A percentile compares a stretch with the other conserved stretches of the same genome.
Conservation (phyloP, 2,888 invertebrate species). For the Drosophila colorata region DNA sequence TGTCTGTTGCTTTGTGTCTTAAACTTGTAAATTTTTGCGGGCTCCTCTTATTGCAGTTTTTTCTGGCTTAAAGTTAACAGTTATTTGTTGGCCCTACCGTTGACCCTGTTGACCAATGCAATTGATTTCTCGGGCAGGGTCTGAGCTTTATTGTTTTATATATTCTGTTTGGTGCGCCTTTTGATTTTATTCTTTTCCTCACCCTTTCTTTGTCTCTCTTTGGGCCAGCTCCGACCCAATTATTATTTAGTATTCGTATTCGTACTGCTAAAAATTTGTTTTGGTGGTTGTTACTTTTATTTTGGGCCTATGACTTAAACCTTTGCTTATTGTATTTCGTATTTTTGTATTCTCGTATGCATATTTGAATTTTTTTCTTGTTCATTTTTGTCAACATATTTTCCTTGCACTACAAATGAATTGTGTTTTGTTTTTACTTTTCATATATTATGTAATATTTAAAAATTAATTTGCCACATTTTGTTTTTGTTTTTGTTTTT, state of each 20-base stretch:
- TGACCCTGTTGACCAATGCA: conserved; percentile 24
- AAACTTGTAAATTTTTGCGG: conserved; percentile 64
- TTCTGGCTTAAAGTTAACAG: conserved; percentile 68
- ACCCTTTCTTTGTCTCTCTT: not conserved
- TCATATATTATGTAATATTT: conserved; percentile 43
- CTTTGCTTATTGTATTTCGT: conserved; percentile 73
- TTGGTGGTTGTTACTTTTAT: conserved; percentile 70
- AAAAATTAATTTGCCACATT: conserved; percentile 80
- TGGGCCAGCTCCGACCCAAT: conserved; percentile 25
- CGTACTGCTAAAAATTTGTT: conserved; percentile 66
- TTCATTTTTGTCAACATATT: conserved; percentile 36
- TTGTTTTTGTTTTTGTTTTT: conserved; percentile 30
- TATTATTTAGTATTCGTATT: conserved; percentile 33
- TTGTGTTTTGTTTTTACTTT: conserved; percentile 36
- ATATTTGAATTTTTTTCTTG: conserved; percentile 29
- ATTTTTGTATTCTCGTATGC: conserved; percentile 30
- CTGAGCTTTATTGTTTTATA: conserved; percentile 23
- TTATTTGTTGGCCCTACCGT: conserved; percentile 34
- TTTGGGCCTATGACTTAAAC: conserved; percentile 78
- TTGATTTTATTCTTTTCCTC: conserved; percentile 44
- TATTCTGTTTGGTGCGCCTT: conserved; percentile 19
- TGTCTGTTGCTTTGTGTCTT: conserved; percentile 72
- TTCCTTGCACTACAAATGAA: conserved; percentile 72
- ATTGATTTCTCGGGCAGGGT: conserved; percentile 28
- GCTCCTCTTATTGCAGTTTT: conserved; percentile 28